Conservation (phyloP, 2,797 vertebrate species). For the Diceros bicornis region DNA sequence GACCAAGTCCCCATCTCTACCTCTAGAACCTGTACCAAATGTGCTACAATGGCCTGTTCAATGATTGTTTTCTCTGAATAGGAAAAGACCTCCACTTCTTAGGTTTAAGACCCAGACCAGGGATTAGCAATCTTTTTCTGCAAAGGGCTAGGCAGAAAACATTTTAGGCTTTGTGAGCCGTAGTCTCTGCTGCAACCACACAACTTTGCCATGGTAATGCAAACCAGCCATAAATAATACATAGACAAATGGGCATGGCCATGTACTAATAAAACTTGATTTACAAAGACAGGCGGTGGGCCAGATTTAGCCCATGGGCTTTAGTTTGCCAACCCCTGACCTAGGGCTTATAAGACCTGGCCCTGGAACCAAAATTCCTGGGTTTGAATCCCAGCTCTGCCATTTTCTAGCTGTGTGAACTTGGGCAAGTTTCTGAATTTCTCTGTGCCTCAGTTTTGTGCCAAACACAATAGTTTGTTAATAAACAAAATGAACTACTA, state of each 20-base stretch:
- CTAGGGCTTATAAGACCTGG: neutral
- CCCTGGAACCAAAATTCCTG: constrained; percentile 22
- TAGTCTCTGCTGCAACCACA: neutral
- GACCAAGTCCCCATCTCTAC: neutral
- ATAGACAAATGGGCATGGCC: neutral
- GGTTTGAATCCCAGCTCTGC: neutral
- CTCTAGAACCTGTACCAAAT: neutral
- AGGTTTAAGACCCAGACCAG: neutral
- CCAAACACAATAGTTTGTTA: neutral
- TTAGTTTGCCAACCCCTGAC: neutral
- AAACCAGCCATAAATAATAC: neutral
- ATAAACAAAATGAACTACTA: neutral
- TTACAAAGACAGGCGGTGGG: neutral
- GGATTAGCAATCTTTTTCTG: neutral
- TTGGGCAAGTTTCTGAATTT: neutral
- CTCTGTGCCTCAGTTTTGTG: neutral
- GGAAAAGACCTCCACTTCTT: neutral
- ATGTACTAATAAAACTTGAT: neutral
- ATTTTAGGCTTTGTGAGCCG: neutral
- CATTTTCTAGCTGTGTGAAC: neutral
- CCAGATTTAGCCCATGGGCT: neutral
- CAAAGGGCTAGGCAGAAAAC: neutral
- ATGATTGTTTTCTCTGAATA: neutral
- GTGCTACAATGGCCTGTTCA: neutral
- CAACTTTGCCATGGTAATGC: neutral